phyloP scores from a whole-genome alignment of 2,888 invertebrate species.

The Acleris laterana region DNA sequence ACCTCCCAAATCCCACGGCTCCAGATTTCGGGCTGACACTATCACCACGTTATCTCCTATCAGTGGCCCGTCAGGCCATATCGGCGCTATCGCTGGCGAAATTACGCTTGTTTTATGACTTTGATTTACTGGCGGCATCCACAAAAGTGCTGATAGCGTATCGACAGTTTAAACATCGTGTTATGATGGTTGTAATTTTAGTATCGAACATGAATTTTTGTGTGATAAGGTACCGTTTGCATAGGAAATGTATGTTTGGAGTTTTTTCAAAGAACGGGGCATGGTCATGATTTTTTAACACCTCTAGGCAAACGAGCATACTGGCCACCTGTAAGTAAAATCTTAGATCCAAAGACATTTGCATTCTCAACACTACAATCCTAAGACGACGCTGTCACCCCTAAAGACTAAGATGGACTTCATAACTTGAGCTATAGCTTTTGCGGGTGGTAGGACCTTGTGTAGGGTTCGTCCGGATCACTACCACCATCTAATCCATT shows the following conservation, averaged over 20 bases:
- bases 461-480: too few species aligned
- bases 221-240: conserved; percentile 44
- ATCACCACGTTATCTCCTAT: conserved; percentile 70
- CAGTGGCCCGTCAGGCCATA: conserved; percentile 64
- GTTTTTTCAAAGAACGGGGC: neutral
- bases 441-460: too few species aligned
- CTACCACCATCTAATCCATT: too few species aligned
- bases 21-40: conserved; percentile 77
- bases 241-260: neutral
- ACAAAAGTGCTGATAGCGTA: conserved; percentile 71
- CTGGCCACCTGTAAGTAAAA: too few species aligned
- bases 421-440: too few species aligned
- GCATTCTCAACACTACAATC: too few species aligned
- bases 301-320: too few species aligned
- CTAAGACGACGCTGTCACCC: too few species aligned
- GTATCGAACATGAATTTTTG: conserved; percentile 80
- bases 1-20: conserved; percentile 76
- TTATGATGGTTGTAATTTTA: conserved; percentile 83
- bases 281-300: too few species aligned
- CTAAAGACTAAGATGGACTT: too few species aligned
- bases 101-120: conserved; percentile 83
- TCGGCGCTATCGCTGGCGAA: conserved; percentile 74
- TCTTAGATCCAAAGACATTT: too few species aligned
- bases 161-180: conserved; percentile 73
- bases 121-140: conserved; percentile 78